Percentiles rank a stretch among this genome's conserved stretches.
Conservation (phyloP, 2,888 invertebrate genomes). For the Agrotis segetum region DNA sequence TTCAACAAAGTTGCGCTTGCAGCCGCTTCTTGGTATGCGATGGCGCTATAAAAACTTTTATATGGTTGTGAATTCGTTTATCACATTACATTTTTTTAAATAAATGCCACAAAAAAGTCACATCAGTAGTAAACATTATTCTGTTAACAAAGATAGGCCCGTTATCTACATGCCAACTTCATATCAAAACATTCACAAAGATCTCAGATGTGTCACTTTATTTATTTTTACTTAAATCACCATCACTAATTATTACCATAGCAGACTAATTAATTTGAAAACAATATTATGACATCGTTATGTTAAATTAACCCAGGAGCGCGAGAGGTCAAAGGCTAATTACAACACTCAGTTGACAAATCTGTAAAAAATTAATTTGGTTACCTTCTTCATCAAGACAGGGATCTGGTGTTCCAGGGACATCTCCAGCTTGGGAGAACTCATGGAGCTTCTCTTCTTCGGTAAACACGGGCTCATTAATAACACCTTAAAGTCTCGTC, state of each 20-base stretch:
- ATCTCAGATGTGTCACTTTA: constrained; percentile 44
- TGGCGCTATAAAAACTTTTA: constrained; percentile 39
- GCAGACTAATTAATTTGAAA: constrained; percentile 42
- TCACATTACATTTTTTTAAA: constrained; percentile 13
- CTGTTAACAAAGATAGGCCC: constrained; percentile 31
- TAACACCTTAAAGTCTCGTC: constrained; percentile 72
- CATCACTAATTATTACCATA: constrained; percentile 36
- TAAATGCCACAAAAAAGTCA: constrained; percentile 12
- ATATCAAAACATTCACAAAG: constrained; percentile 46
- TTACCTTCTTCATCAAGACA: constrained; percentile 87
- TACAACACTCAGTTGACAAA: constrained; percentile 49
- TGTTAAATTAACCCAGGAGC: constrained; percentile 45
- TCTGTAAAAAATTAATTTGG: constrained; percentile 37
- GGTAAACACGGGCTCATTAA: constrained; percentile 76
- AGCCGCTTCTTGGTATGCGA: constrained; percentile 26
- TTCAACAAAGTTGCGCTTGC: constrained; percentile 28
- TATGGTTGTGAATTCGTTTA: constrained; percentile 18
- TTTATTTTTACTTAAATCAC: constrained; percentile 52
- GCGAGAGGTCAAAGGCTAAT: constrained; percentile 53
- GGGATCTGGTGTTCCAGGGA: constrained; percentile 87
- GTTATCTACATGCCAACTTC: constrained; percentile 27
- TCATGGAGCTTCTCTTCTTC: constrained; percentile 76
- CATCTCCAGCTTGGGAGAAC: constrained; percentile 84
- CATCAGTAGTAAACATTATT: constrained; percentile 27
- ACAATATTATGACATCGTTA: constrained; percentile 37